Base-by-base conservation (phyloP, 2,797 vertebrate genomes). In the Rhinichthys osculus region DNA sequence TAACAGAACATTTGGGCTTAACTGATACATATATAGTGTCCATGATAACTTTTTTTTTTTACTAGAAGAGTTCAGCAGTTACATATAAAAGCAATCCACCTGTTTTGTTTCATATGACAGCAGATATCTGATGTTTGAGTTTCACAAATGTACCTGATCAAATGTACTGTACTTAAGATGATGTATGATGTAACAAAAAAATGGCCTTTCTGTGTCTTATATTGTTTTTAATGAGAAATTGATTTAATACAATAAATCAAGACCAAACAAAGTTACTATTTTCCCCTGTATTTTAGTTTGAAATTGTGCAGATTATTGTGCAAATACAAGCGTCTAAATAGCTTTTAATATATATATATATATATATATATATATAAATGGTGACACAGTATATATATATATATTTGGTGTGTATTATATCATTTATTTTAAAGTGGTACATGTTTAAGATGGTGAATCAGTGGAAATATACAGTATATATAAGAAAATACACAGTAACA, bases 91-190 rank as follows among this genome's bases (percentile, higher is more conserved):
- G 7, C 30, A 80, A 9, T 33, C 33, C 50, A 33, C 1, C 30
- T 30, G 35, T 57, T 44, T 82, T 4, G 33, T 82, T 82, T n/a
- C 27, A 21, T 35, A 38, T n/a, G 1, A 62, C 19, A 3, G n/a
- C 7, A 73, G 54, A 73, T 44, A 30, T 70, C 66, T 70, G 78
- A 81, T 47, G 42, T 27, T 62, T 62, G 16, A 4, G 21, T 52
- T 69, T 66, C 27, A 64, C 14, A 35, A 33, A 69, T 69, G 19
- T 66, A 35, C 21, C 30, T 35, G 19, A 80, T 40, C 33, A 70
- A 50, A 81, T 54, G 19, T n/a, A 33, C 27, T 70, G 40, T 74
- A 10, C 81, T n/a, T 47, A 38, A 38, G 50, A 81, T 50, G 19
- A 42, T 38, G 19, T 54, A 30, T 35, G 52, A n/a, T 44, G 19